Evolutionary conservation across 1,140 invertebrate genomes (phyloP), one percentile per base, ranked within the genome.

Genomic region (Marisa cornuarietis): DNA sequence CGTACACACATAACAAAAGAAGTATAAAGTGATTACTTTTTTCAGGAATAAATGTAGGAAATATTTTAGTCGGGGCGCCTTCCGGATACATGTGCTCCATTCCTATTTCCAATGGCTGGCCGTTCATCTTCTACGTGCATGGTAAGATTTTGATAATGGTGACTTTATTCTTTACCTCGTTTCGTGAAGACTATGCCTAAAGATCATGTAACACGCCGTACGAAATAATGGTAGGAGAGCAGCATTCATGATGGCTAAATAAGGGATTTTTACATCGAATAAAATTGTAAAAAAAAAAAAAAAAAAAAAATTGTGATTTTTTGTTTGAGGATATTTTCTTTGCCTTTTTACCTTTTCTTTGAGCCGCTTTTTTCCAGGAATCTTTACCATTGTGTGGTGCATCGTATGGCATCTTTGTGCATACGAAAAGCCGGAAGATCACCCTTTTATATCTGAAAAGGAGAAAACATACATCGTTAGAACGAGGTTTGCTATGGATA

Each of bases 111-210:
- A 77, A 81, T 61, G 85, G 85, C 7, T 88, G 86, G 86, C 83
- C 83, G 0, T 82, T 85, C 31, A 85, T 88, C 58, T 88, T 88
- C 78, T 88, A 87, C 73, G 63, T 82, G 1, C 84, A 83, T 78
- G 86, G 85, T 87, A 71, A 58, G 65, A 42, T 42, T 42, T 42
- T 42, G 31, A 42, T 42, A 6, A 42, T 42, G 31, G 1, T 42
- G 31, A 42, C 31, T 42, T 0, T 42, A 42, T 42, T 6, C 31
- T 42, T 42, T 6, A 42, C 31, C 6, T 42, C 31, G 6, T 42
- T 42, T 42, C 31, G 31, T 4, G 31, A 42, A 42, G 31, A 42
- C 31, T 42, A 42, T 42, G 31, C 3, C 31, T 6, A 42, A 42
- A 42, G 31, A 42, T 4, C 31, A 42, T 42, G 6, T 4, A 42